These are phyloP conservation scores for Troglohyphantes excavatus DNA, from an alignment of 2,888 invertebrate genomes.

Conservation along the genomic window DNA sequence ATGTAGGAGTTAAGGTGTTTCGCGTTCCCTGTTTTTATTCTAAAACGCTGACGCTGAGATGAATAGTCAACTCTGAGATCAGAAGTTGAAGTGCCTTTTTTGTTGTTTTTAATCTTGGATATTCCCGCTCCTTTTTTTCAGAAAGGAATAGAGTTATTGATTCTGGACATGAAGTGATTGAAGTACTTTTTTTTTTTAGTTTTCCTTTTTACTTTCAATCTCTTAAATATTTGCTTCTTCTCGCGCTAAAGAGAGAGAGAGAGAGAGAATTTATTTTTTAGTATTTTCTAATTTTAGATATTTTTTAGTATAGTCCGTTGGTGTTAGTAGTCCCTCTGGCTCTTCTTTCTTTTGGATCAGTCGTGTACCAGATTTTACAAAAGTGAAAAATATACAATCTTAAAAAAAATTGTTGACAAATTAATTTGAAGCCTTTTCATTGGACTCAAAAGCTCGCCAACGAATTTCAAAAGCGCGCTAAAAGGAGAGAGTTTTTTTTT, in stretches of 20 bases:
- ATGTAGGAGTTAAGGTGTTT: conserved; percentile 57
- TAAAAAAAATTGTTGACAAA: too few species aligned
- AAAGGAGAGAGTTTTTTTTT: too few species aligned
- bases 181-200: conserved; percentile 8
- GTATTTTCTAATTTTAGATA: not conserved
- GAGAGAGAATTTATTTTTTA: conserved; percentile 6
- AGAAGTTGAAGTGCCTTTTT: conserved; percentile 50
- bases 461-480: too few species aligned
- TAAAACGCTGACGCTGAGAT: conserved; percentile 70
- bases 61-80: conserved; percentile 66
- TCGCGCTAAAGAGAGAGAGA: conserved; percentile 26
- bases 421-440: too few species aligned
- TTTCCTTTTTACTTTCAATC: conserved; percentile 9
- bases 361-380: not conserved
- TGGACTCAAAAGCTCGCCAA: too few species aligned
- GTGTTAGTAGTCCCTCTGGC: too few species aligned
- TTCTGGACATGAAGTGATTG: conserved; percentile 55
- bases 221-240: conserved; percentile 31
- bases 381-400: conserved; percentile 7
- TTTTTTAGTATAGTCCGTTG: not conserved
- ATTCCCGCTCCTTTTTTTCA: not conserved
- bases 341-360: not conserved
- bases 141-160: conserved; percentile 53
- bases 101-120: conserved; percentile 1
- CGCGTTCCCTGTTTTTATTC: conserved; percentile 24